Evolutionary conservation across 2,888 invertebrate genomes (phyloP).

Genomic region (Leptinotarsa tumamoca): DNA sequence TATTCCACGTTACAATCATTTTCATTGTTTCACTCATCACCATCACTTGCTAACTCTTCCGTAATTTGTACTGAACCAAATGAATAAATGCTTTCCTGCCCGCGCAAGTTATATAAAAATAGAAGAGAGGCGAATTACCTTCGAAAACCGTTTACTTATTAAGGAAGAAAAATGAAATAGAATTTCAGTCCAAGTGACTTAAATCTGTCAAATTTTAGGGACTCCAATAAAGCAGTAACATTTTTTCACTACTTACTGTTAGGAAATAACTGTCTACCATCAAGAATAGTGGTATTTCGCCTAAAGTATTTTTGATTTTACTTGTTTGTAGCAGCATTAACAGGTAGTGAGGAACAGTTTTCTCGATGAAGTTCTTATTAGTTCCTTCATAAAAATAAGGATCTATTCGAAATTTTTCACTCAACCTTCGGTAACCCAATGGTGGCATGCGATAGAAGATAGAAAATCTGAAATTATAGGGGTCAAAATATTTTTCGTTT

Average conservation of each 20-base stretch:
- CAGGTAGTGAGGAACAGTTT: conserved; percentile 22
- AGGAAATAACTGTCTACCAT: conserved; percentile 39
- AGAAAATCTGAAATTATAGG: background rate
- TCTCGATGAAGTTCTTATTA: conserved; percentile 25
- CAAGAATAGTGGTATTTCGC: conserved; percentile 33
- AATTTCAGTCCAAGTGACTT: too few species aligned
- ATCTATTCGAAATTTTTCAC: conserved; percentile 23
- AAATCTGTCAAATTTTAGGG: background rate
- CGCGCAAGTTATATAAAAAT: too few species aligned
- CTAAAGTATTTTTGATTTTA: conserved; percentile 22
- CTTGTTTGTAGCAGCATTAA: conserved; percentile 21
- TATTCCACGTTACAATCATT: too few species aligned
- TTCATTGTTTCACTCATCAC: too few species aligned
- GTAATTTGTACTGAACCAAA: background rate
- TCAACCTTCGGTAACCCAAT: conserved; percentile 17
- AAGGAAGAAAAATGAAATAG: too few species aligned
- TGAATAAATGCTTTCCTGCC: background rate
- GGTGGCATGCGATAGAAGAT: conserved; percentile 20
- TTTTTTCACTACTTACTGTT: conserved; percentile 31
- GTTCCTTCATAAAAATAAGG: conserved; percentile 27
- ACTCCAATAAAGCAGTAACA: background rate
- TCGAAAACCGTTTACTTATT: too few species aligned
- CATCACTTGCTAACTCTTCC: too few species aligned
- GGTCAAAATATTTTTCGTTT: background rate
- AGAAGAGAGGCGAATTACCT: too few species aligned